Percentiles rank a stretch among this genome's conserved stretches.
phyloP scores from a whole-genome alignment of 1,140 invertebrate genomes.

The Drosophila simulans region DNA sequence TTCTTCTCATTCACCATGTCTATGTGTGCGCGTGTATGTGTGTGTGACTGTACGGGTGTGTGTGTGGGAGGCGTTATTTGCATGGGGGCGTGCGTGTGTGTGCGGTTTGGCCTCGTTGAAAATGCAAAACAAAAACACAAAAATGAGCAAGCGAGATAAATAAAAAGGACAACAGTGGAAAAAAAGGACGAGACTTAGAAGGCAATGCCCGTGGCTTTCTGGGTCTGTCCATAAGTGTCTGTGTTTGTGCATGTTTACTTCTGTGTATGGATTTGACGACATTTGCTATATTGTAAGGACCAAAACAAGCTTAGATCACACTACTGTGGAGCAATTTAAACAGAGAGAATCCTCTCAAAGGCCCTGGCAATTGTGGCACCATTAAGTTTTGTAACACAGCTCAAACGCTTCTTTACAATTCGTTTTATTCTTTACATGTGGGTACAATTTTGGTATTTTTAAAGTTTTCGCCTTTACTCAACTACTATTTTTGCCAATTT shows the following conservation, averaged over 20 bases:
- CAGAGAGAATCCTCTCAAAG: constrained; percentile 1
- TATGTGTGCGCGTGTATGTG: neutral
- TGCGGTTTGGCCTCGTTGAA: constrained; percentile 73
- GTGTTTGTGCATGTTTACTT: constrained; percentile 32
- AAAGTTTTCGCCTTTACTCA: too few relatives aligned
- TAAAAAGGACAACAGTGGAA: constrained; percentile 44
- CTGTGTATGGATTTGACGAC: constrained; percentile 30
- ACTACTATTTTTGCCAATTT: neutral
- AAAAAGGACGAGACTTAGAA: constrained; percentile 14
- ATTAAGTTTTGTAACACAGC: neutral
- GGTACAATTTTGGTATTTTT: too few relatives aligned
- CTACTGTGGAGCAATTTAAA: constrained; percentile 1
- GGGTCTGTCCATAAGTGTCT: constrained; percentile 30
- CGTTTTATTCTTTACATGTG: too few relatives aligned
- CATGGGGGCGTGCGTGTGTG: constrained; percentile 47
- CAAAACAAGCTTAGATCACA: constrained; percentile 19
- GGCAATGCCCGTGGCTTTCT: constrained; percentile 61
- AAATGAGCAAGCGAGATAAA: constrained; percentile 80
- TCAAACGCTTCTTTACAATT: neutral
- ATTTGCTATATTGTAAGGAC: constrained; percentile 3
- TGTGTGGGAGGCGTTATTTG: constrained; percentile 44
- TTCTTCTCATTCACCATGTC: constrained; percentile 23
- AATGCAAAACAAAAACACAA: constrained; percentile 64
- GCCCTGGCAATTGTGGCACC: neutral
- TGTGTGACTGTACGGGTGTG: constrained; percentile 17